Base-by-base conservation (phyloP, 2,888 invertebrate genomes). In the Drosophila antonietae region DNA sequence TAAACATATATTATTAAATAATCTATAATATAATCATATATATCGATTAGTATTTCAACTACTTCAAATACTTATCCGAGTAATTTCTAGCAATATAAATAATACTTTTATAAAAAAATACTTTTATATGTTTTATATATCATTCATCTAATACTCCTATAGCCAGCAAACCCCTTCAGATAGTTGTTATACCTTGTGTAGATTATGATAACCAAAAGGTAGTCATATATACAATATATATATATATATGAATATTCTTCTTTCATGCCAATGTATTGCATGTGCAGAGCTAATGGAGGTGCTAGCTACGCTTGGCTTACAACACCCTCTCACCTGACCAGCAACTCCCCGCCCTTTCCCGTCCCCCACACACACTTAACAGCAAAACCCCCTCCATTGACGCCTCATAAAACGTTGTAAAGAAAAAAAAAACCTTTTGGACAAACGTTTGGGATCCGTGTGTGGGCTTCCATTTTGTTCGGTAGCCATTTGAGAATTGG, bases 401-500 rank as follows among this genome's bases (percentile, higher is more conserved):
- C 73, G 63, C 70, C 58, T 73, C 88, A 63, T 88, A 84, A 80
- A 79, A 73, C 53, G 73, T 55, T 75, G 73, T 74, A 78, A 39
- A 7, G 15, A 39, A 37, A 39, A 5, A 39, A 65, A 60, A 55
- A 64, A 60, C 51, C 51, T 51, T 51, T 51, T 33, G 18, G 55
- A 68, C 63, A 77, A 61, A 68, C 61, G 71, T 37, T 59, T 65
- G 68, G 57, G 52, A 51, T 18, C 52, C 64, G 69, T 76, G 84
- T 79, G 76, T 72, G 78, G 67, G 68, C 63, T 44, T 51, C 58
- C 68, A 70, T 80, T 77, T 60, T 51, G 72, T 74, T 63, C 86
- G 65, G 86, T 77, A 88, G 83, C 80, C 81, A 73, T 70, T 75
- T 57, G 62, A 41, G 59, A 78, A 68, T 75, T 75, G 75, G 63